Evolutionary conservation across 2,888 invertebrate species (phyloP), one percentile per base, ranked within the genome.

Genomic region (Synanthedon formicaeformis): DNA sequence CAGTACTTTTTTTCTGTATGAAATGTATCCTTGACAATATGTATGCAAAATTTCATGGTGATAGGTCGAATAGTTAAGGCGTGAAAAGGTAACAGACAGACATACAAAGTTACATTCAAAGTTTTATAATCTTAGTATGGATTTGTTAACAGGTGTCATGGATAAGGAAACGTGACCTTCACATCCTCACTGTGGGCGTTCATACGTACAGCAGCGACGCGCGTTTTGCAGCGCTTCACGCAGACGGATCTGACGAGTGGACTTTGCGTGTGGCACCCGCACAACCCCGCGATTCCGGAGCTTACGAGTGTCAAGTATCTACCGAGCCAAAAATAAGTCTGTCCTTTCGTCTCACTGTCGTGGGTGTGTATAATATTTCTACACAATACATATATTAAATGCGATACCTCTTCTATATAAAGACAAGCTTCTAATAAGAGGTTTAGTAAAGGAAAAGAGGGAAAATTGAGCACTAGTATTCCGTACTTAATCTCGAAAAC

Each of bases 231-330:
- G 90, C 91, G 45, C 85, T 91, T 8, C 91, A 90, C 69, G 89
- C 90, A 2, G 90, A 90, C 61, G 88, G 88, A 53, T 89, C 89
- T 0, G 91, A 91, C 66, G 91, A 91, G 67, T 92, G 91, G 91
- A 95, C 87, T 91, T 71, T 78, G 54, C 65, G 79, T 16, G 82
- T 78, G 2, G 71, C 92, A 64, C 91, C 81, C 0, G 82, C 90
- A 52, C 91, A 91, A 71, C 89, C 93, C 2, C 89, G 94, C 56
- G 96, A 96, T 81, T 94, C 94, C 54, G 96, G 96, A 56, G 91
- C 93, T 59, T 96, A 96, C 81, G 96, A 96, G 88, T 96, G 96
- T 75, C 96, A 96, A 89, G 94, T 96, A 60, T 95, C 95, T 66
- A 96, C 95, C 18, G 96, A 96, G 74, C 96, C 96, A 55, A 96